Conservation (phyloP, 1,140 invertebrate species). For the Procambarus clarkii region DNA sequence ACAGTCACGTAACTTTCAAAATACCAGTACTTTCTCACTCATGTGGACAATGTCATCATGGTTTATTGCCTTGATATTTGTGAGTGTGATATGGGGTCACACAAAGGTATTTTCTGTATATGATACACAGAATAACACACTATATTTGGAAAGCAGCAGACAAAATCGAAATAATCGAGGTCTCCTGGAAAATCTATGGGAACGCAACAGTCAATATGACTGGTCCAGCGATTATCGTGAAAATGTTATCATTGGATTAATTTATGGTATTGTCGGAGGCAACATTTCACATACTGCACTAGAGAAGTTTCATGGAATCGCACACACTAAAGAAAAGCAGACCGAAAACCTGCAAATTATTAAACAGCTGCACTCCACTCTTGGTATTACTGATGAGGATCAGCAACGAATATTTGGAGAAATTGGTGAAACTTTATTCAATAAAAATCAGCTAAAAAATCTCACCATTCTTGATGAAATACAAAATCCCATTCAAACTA, state of each 20-base stretch:
- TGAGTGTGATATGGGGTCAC: conserved; percentile 27
- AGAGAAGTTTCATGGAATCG: conserved; percentile 31
- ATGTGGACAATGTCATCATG: conserved; percentile 38
- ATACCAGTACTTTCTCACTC: not conserved
- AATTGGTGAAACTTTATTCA: no score
- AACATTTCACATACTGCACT: conserved; percentile 38
- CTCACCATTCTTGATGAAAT: not conserved
- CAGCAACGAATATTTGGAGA: conserved; percentile 20
- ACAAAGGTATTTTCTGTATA: not conserved
- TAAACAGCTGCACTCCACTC: conserved; percentile 14
- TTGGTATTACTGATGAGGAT: conserved; percentile 40
- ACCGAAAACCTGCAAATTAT: conserved; percentile 3
- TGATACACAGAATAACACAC: not conserved
- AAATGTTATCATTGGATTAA: conserved; percentile 46
- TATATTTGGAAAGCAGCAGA: not conserved
- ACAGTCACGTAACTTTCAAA: not conserved
- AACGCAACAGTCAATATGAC: conserved; percentile 49
- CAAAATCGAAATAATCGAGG: conserved; percentile 17
- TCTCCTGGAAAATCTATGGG: conserved; percentile 44
- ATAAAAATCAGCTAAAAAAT: not conserved
- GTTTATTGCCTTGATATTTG: conserved; percentile 30
- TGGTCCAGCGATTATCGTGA: conserved; percentile 48
- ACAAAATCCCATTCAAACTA: not conserved
- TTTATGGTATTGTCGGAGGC: conserved; percentile 47
- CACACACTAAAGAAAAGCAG: not conserved